Base-by-base conservation (phyloP, 2,797 vertebrate species). In the Arvicola amphibius region DNA sequence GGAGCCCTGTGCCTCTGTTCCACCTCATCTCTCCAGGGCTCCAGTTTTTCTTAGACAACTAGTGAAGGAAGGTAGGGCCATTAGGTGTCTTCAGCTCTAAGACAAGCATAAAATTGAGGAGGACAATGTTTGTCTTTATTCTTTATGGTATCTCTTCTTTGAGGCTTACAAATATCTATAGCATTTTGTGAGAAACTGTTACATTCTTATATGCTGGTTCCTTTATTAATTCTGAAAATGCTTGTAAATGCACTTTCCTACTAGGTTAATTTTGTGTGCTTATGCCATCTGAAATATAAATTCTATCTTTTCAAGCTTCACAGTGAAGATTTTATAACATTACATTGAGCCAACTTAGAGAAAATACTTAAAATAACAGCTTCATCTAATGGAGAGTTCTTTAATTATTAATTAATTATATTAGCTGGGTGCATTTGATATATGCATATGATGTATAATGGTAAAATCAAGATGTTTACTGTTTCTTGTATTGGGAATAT, bases 221-320 rank as follows among this genome's bases (percentile, higher is more conserved):
- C 61, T 59, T 77, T 59, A 53, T 40, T 73, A 48, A 4, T 43
- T 80, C 51, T 92, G 43, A 91, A 96, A 92, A 96, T 65, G 6
- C 65, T 3, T 10, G 94, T 76, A 78, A 76, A 25, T 21, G 37
- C 5, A 37, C 79, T 92, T 92, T 53, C 34, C 84, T 53, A 53
- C 12, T 90, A 37, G 67, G 61, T 5, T 56, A 63, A 56, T 87
- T 96, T 88, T 90, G 6, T 91, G 53, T 91, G 7, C 17, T 17
- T 83, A 53, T 53, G 13, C 48, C 79, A 51, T 91, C 32, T 40
- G 17, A 88, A 91, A 77, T 83, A 85, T 46, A 53, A 86, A 79
- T 74, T 43, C 29, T 25, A 40, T 87, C 81, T 88, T 89, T 93
- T 71, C 67, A 87, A 59, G 19, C 40, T 95, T 32, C 8, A 76